Evolutionary conservation across 2,888 invertebrate species (phyloP).

Genomic region (Prosopocoilus inquinatus): DNA sequence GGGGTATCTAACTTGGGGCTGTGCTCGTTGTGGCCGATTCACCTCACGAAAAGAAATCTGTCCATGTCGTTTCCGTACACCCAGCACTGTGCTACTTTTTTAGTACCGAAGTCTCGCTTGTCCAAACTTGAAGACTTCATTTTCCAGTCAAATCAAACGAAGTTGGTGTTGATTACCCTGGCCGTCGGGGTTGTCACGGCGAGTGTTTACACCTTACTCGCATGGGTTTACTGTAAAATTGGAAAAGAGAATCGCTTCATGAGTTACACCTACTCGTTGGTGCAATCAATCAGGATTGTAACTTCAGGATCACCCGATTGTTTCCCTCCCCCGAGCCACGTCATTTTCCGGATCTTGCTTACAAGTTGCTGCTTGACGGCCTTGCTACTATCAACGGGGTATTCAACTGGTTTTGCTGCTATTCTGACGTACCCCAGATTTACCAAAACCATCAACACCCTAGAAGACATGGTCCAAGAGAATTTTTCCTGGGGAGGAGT

Average conservation of each 20-base stretch:
- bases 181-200: slow-evolving; percentile 3
- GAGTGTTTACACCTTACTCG: slow-evolving; percentile 3
- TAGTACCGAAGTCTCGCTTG: slow-evolving; percentile 25
- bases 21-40: slow-evolving; percentile 14
- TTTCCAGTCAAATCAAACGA: slow-evolving; percentile 9
- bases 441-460: slow-evolving; percentile 11
- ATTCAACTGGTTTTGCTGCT: slow-evolving; percentile 16
- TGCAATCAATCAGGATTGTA: slow-evolving; percentile 6
- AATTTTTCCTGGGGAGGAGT: slow-evolving; percentile 17
- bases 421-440: slow-evolving; percentile 15
- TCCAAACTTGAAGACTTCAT: slow-evolving; percentile 11
- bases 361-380: slow-evolving; percentile 14
- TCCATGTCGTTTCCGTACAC: slow-evolving; percentile 20
- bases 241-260: slow-evolving; percentile 2
- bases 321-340: slow-evolving; percentile 12
- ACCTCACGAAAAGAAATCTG: background rate
- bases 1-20: slow-evolving; percentile 8
- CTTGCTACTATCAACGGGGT: slow-evolving; percentile 13
- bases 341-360: slow-evolving; percentile 10
- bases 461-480: slow-evolving; percentile 14
- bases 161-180: slow-evolving; percentile 8
- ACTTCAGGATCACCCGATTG: slow-evolving; percentile 1
- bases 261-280: slow-evolving; percentile 4
- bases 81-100: slow-evolving; percentile 25
- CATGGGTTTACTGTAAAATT: slow-evolving; percentile 8